Base-by-base conservation (phyloP, 1,140 invertebrate genomes). In the Philopotamus ludificatus region DNA sequence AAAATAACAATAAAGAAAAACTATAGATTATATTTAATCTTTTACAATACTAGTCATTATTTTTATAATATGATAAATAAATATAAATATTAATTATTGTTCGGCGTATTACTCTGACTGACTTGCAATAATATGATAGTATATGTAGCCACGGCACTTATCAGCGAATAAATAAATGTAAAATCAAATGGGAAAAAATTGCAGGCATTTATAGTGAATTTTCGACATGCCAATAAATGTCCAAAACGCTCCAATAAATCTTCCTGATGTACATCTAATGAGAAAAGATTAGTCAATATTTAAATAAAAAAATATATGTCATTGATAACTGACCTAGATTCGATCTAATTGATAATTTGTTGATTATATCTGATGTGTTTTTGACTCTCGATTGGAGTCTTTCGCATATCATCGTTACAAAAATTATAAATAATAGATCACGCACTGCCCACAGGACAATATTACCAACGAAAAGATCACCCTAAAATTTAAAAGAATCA, bases 171-270 rank as follows among this genome's bases (percentile, higher is more conserved):
- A 0, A 70, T 28, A 39, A 70, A 70, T 15, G 59, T 66, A 10
- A 66, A 66, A 39, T 70, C 60, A n/a, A 66, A 70, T 0, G 49
- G 41, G 41, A 70, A 70, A 39, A 70, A 70, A 28, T 70, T 66
- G 25, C 63, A 70, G 2, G 68, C 64, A 16, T 55, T 63, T 16
- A 70, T 66, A 39, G 60, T 59, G 25, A 70, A 66, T n/a, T 58
- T 65, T 2, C 58, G 21, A 34, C 12, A 70, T 21, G 64, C 61
- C 23, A 70, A 66, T 18, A 70, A 47, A 23, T 70, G 68, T n/a
- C 64, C 66, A 16, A 70, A 70, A 1, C 68, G 44, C 45, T 70
- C 68, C 54, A 70, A 22, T 0, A 66, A 44, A 22, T 70, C 68
- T 47, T 70, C 59, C 18, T 64, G 65, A 10, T 51, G 26, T 8